phyloP scores from a whole-genome alignment of 2,113 vertebrate genomes.

The Coracopsis vasa region DNA sequence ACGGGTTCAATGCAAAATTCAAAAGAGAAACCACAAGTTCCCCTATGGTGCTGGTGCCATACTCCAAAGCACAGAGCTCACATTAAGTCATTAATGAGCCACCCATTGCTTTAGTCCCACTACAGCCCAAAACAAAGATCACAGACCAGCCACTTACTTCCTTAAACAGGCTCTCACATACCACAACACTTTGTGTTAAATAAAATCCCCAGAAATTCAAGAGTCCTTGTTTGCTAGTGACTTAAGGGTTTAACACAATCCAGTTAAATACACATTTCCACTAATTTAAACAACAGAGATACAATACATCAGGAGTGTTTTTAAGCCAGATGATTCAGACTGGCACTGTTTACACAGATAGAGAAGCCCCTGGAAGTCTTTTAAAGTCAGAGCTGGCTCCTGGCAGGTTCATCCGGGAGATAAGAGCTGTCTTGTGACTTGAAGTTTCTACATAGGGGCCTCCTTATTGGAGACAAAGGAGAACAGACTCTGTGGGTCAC shows the following conservation, averaged over 20 bases:
- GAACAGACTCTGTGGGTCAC: not conserved
- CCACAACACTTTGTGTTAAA: not conserved
- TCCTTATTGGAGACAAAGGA: not conserved
- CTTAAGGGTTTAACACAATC: not conserved
- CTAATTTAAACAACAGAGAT: not conserved
- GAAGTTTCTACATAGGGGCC: slow-evolving; percentile 31
- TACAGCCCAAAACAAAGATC: not conserved
- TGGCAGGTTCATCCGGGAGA: not conserved
- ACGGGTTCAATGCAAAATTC: not conserved
- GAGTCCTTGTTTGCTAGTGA: not conserved
- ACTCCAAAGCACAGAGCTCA: not conserved
- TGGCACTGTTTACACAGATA: not conserved
- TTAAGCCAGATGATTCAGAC: not conserved
- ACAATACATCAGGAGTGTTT: not conserved
- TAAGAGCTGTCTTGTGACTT: slow-evolving; percentile 4
- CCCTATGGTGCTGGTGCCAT: not conserved
- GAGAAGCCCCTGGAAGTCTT: slow-evolving; percentile 1
- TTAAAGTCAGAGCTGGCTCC: slow-evolving; percentile 2
- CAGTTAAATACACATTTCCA: not conserved
- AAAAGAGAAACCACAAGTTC: not conserved
- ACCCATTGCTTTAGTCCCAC: not conserved
- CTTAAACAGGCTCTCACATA: not conserved
- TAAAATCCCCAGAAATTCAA: not conserved
- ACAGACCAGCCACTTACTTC: not conserved
- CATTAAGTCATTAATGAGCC: not conserved